phyloP scores from a whole-genome alignment of 2,888 invertebrate species.

The Prosapia bicincta region DNA sequence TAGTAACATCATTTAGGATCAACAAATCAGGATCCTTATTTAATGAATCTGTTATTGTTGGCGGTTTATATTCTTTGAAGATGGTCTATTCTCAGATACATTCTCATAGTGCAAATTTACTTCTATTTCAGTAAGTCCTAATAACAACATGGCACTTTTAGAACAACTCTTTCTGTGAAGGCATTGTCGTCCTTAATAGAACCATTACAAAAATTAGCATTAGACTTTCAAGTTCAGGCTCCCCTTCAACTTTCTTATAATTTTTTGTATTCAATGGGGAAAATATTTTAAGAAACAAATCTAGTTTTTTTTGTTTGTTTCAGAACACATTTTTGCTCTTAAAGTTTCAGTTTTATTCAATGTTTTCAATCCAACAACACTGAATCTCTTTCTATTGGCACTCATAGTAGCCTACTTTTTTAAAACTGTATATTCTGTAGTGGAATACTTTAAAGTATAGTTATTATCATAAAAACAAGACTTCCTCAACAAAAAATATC shows the following conservation, averaged over 20 bases:
- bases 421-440: background rate
- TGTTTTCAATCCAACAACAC: constrained; percentile 11
- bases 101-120: background rate
- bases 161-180: constrained; percentile 4
- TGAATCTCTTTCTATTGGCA: constrained; percentile 11
- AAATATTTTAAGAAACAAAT: background rate
- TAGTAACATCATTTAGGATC: constrained; percentile 8
- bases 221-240: too few relatives aligned
- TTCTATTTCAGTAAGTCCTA: background rate
- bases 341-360: constrained; percentile 7
- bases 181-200: constrained; percentile 7
- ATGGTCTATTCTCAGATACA: background rate
- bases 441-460: background rate
- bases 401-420: constrained; percentile 4
- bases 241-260: background rate
- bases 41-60: background rate
- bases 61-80: background rate
- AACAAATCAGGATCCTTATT: constrained; percentile 6
- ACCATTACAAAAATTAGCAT: background rate
- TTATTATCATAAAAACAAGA: too few relatives aligned
- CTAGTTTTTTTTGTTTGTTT: constrained; percentile 17
- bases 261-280: background rate
- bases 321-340: constrained; percentile 15
- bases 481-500: too few relatives aligned
- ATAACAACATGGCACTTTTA: background rate